Evolutionary conservation across 2,888 invertebrate species (phyloP).

Genomic region (Halictus ligatus): DNA sequence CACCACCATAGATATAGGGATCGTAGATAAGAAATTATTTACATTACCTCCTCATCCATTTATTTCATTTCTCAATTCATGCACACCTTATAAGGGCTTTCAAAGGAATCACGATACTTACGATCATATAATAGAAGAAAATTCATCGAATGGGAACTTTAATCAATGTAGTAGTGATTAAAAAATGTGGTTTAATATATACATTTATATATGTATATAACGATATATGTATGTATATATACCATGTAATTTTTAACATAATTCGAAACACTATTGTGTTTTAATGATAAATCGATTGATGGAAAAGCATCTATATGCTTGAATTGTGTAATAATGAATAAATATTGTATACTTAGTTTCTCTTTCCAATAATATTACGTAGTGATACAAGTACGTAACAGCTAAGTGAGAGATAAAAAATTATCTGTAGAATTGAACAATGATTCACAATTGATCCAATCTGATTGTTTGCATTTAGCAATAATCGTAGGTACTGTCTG

Average conservation of each 20-base stretch:
- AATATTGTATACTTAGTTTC: conserved; percentile 24
- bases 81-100: conserved; percentile 56
- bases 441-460: conserved; percentile 50
- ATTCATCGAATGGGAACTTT: conserved; percentile 3
- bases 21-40: conserved; percentile 84
- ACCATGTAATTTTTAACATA: conserved; percentile 30
- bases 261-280: conserved; percentile 11
- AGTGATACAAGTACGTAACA: conserved; percentile 4
- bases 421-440: conserved; percentile 22
- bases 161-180: conserved; percentile 25
- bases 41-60: conserved; percentile 28
- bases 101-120: conserved; percentile 35
- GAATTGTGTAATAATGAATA: conserved; percentile 1
- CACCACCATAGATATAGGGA: conserved; percentile 87
- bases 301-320: conserved; percentile 4
- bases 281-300: conserved; percentile 20
- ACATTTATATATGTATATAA: background rate
- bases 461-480: conserved; percentile 33
- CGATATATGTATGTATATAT: background rate
- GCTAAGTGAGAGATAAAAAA: conserved; percentile 16
- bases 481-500: background rate
- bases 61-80: conserved; percentile 42
- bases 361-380: conserved; percentile 9
- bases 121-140: conserved; percentile 24
- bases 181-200: conserved; percentile 18